Conservation (phyloP, 2,888 invertebrate genomes). For the Reticulitermes lucifugus region DNA sequence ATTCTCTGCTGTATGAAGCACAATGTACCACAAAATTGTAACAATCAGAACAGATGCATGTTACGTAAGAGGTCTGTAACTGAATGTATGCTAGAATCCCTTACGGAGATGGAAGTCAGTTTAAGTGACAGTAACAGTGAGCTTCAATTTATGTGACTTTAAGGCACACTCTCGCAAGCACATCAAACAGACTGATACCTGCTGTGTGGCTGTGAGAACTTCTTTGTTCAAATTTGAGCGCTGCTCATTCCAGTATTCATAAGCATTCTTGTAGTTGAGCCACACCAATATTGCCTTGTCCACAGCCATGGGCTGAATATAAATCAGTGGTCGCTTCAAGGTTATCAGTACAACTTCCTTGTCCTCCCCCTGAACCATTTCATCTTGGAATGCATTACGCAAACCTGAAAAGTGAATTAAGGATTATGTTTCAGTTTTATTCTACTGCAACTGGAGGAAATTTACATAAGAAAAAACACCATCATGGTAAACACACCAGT, state of each 20-base stretch:
- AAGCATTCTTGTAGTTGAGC: conserved; percentile 99
- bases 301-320: conserved; percentile 96
- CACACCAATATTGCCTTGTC: conserved; percentile 98
- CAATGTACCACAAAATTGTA: too few species aligned
- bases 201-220: conserved; percentile 80
- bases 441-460: too few species aligned
- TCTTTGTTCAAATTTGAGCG: conserved; percentile 91
- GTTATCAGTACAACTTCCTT: conserved; percentile 90
- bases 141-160: neutral
- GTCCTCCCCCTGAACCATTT: conserved; percentile 85
- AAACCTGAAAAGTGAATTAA: conserved; percentile 63
- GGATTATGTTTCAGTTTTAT: too few species aligned
- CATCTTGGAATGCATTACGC: conserved; percentile 88
- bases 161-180: neutral
- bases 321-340: conserved; percentile 92
- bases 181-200: conserved; percentile 61
- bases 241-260: conserved; percentile 99
- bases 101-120: too few species aligned
- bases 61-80: too few species aligned
- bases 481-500: too few species aligned
- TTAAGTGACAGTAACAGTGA: too few species aligned
- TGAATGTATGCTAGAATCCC: too few species aligned
- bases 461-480: too few species aligned
- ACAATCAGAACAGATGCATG: too few species aligned
- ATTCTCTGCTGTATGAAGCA: too few species aligned